Evolutionary conservation across 2,113 vertebrate genomes (phyloP), one percentile per base, ranked within the genome.

Genomic region (Malurus alboscapulatus): DNA sequence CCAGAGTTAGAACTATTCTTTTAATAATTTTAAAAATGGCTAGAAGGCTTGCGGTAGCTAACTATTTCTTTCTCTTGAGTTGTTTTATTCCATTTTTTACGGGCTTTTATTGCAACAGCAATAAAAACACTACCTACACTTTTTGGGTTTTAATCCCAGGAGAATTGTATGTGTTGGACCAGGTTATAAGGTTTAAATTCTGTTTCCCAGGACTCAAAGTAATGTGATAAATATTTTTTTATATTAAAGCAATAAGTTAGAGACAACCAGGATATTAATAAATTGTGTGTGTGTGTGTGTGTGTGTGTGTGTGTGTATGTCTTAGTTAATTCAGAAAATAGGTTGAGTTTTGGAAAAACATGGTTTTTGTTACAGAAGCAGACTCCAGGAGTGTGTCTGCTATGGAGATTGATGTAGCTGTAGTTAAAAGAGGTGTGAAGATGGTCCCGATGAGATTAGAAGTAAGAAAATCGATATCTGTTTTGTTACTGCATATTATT

Each of bases 401-500:
- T 53, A 0, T n/a, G 14, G 27, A 77, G 4, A 11, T 9, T 32
- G 14, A 14, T 25, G 15, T 29, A 12, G 17, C 40, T 93, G 47
- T 55, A 25, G 26, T 48, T 57, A 38, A 69, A 24, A 20, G 25
- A 38, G 14, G 74, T 42, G 74, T 88, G 26, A 74, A 48, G 11
- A 34, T 48, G 12, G 9, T 69, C 9, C 16, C 32, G 30, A 10
- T 50, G 50, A 87, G 34, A 63, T 65, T 22, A 38, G 32, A 71
- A 78, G 10, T 44, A 8, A 53, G 74, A 73, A 44, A 71, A 59
- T 38, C 0, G 0, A 0, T 50, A 12, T 47, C 17, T 61, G 12
- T 24, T 66, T 85, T 87, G 47, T 65, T 66, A 12, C 13, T 66
- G 24, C 19, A 2, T 38, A 9, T 47, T 59, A 32, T 40, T 71